A percentile compares a stretch with the other conserved stretches of the same genome.
Evolutionary conservation across 1,140 invertebrate genomes (phyloP).

Genomic region (Hyposmocoma kahamanoa): DNA sequence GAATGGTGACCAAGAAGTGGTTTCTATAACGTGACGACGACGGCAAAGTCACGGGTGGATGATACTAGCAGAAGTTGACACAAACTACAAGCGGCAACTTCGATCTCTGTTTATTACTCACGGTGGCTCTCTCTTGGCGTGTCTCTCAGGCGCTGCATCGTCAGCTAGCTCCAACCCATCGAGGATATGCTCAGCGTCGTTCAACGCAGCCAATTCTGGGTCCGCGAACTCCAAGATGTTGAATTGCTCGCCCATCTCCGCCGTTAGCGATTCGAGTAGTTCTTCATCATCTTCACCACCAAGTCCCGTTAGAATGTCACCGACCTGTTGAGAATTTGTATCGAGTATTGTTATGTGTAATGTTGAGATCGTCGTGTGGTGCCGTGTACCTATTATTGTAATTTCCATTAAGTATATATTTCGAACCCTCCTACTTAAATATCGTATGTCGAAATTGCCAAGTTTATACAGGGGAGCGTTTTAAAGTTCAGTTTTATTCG

Average conservation of each 20-base stretch:
- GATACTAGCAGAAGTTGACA: too few relatives aligned
- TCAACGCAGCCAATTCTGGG: constrained; percentile 90
- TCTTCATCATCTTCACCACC: constrained; percentile 92
- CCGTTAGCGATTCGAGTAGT: constrained; percentile 80
- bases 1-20: too few relatives aligned
- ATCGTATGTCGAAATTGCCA: too few relatives aligned
- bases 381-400: neutral
- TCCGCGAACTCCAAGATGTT: constrained; percentile 97
- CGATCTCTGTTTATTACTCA: constrained; percentile 22
- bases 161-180: constrained; percentile 86
- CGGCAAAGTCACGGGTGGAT: too few relatives aligned
- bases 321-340: constrained; percentile 66
- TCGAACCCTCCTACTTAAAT: too few relatives aligned
- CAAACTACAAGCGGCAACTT: too few relatives aligned
- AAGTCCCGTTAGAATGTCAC: constrained; percentile 85
- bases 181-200: constrained; percentile 83
- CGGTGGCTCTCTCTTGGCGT: constrained; percentile 36
- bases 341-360: neutral
- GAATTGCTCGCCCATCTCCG: constrained; percentile 94
- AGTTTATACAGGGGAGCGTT: too few relatives aligned
- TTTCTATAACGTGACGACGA: too few relatives aligned
- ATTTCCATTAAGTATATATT: too few relatives aligned
- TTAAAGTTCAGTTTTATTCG: too few relatives aligned
- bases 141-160: constrained; percentile 37
- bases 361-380: neutral